Percentiles rank a stretch among this genome's conserved stretches.
Conservation (phyloP, 2,797 vertebrate species). For the Tragopan temminckii region DNA sequence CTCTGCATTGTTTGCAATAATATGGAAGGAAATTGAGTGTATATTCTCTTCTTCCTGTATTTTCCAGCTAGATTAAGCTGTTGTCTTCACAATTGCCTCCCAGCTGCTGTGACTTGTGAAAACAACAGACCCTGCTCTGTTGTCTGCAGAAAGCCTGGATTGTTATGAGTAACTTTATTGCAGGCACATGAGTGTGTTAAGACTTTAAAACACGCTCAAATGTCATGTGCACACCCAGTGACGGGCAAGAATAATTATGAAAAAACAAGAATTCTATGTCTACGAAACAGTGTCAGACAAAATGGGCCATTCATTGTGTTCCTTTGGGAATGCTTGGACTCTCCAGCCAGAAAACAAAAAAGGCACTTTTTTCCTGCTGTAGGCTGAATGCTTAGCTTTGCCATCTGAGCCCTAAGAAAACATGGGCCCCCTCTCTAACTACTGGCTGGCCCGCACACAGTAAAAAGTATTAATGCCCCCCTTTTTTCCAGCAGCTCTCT, state of each 20-base stretch:
- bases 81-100: constrained; percentile 91
- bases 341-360: constrained; percentile 95
- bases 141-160: constrained; percentile 91
- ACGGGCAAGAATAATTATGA: constrained; percentile 89
- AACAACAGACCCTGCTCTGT: constrained; percentile 94
- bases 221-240: constrained; percentile 91
- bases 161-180: constrained; percentile 91
- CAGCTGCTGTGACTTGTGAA: constrained; percentile 90
- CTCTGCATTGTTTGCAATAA: constrained; percentile 83
- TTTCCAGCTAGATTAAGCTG: constrained; percentile 88
- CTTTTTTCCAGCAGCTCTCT: constrained; percentile 84
- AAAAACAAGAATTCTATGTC: constrained; percentile 90
- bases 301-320: constrained; percentile 96
- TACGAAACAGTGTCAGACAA: constrained; percentile 88
- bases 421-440: constrained; percentile 92
- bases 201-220: constrained; percentile 91
- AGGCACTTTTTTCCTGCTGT: constrained; percentile 92
- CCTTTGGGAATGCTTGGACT: constrained; percentile 91
- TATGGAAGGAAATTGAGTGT: constrained; percentile 84
- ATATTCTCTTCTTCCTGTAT: constrained; percentile 86
- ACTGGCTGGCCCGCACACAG: constrained; percentile 91
- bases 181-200: constrained; percentile 91
- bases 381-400: constrained; percentile 98
- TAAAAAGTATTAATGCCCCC: constrained; percentile 93
- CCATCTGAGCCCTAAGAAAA: constrained; percentile 98